Evolutionary conservation across 2,113 vertebrate genomes (phyloP).

Genomic region (Dendropsophus ebraccatus): DNA sequence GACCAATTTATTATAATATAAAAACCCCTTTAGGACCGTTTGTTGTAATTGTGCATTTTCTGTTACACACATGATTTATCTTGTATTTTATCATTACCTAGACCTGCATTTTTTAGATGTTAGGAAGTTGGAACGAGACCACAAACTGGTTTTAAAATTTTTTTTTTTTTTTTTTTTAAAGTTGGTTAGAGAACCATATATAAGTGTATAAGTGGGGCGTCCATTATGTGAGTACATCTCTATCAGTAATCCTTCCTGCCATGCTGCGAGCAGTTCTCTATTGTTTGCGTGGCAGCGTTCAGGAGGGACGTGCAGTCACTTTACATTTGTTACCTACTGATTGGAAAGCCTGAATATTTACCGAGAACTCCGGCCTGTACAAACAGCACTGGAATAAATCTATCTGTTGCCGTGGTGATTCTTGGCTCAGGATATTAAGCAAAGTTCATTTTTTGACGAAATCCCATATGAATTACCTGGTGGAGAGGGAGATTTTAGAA

Average conservation of each 20-base stretch:
- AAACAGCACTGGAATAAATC: slow-evolving; percentile 49
- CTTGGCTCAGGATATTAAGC: slow-evolving; percentile 35
- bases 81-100: too few relatives aligned
- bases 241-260: slow-evolving; percentile 8
- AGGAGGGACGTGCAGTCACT: slow-evolving; percentile 26
- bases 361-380: slow-evolving; percentile 19
- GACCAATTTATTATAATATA: too few relatives aligned
- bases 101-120: too few relatives aligned
- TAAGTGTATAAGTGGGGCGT: too few relatives aligned
- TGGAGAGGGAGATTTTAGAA: slow-evolving; percentile 14
- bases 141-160: too few relatives aligned
- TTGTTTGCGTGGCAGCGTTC: neutral
- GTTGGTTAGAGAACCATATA: too few relatives aligned
- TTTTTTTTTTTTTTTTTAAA: too few relatives aligned
- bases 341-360: slow-evolving; percentile 51
- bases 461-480: slow-evolving; percentile 19
- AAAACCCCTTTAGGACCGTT: too few relatives aligned
- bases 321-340: slow-evolving; percentile 46
- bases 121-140: too few relatives aligned
- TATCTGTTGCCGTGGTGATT: slow-evolving; percentile 54
- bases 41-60: too few relatives aligned
- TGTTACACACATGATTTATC: too few relatives aligned
- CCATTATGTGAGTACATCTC: too few relatives aligned
- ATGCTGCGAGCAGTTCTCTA: slow-evolving; percentile 9
- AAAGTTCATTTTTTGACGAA: slow-evolving; percentile 35